These are phyloP conservation scores for Diplolepis rosae DNA, from an alignment of 2,888 invertebrate species.

Conservation along the genomic window DNA sequence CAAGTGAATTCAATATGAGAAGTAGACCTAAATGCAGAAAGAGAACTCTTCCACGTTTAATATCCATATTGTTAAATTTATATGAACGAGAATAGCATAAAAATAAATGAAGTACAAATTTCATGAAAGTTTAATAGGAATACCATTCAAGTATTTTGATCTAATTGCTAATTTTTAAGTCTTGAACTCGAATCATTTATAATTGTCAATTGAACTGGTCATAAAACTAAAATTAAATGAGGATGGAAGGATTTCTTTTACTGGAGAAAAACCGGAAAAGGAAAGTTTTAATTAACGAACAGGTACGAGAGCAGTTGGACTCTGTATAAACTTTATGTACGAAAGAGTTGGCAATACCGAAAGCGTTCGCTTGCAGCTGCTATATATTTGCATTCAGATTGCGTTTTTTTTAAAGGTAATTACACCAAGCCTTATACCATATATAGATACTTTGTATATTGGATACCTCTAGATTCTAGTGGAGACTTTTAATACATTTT, in stretches of 20 bases:
- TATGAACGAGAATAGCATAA: no score
- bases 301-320: slow-evolving; percentile 56
- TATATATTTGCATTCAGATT: slow-evolving; percentile 71
- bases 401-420: slow-evolving; percentile 67
- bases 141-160: neutral
- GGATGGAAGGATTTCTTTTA: slow-evolving; percentile 56
- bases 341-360: slow-evolving; percentile 59
- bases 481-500: slow-evolving; percentile 29
- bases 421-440: slow-evolving; percentile 45
- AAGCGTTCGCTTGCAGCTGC: slow-evolving; percentile 65
- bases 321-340: slow-evolving; percentile 52
- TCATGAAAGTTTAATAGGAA: no score
- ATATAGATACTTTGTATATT: neutral
- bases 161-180: neutral
- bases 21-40: no score
- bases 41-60: no score
- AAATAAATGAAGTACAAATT: no score
- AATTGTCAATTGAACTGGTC: neutral
- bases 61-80: no score
- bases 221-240: slow-evolving; percentile 13
- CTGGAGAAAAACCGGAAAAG: slow-evolving; percentile 59
- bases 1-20: no score
- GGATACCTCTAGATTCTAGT: slow-evolving; percentile 21
- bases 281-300: slow-evolving; percentile 70
- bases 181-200: neutral